phyloP scores from a whole-genome alignment of 2,797 vertebrate genomes.

The Malacoraja senta region DNA sequence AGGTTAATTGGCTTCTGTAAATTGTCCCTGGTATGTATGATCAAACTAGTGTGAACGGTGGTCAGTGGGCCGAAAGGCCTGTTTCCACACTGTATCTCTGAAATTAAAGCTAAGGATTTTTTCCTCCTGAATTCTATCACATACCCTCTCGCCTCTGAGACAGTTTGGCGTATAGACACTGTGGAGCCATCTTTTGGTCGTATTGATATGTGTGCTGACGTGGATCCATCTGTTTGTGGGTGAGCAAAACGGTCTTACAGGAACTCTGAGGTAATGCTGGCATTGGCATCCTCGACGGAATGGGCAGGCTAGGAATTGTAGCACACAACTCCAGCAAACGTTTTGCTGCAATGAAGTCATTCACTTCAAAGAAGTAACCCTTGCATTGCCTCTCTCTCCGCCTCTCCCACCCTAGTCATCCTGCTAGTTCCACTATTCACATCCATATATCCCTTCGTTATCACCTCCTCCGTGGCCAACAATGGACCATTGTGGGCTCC shows the following conservation, averaged over 20 bases:
- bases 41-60: too few relatives aligned
- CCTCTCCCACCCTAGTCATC: too few relatives aligned
- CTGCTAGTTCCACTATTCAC: too few relatives aligned
- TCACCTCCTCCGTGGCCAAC: too few relatives aligned
- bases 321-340: neutral
- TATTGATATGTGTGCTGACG: neutral
- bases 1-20: too few relatives aligned
- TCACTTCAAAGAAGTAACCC: neutral
- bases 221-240: neutral
- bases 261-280: neutral
- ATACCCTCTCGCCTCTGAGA: neutral
- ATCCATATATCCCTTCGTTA: too few relatives aligned
- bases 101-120: neutral
- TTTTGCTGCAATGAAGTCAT: neutral
- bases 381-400: too few relatives aligned
- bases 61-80: too few relatives aligned
- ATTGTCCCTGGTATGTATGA: too few relatives aligned
- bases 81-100: too few relatives aligned
- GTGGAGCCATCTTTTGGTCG: slow-evolving; percentile 3
- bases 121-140: slow-evolving; percentile 8
- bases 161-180: neutral
- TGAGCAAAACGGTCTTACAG: neutral
- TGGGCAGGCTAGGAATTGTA: too few relatives aligned
- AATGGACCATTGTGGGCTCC: too few relatives aligned
- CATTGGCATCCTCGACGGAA: neutral